Base-by-base conservation (phyloP, 2,113 vertebrate species). In the Lophotis ruficrista region DNA sequence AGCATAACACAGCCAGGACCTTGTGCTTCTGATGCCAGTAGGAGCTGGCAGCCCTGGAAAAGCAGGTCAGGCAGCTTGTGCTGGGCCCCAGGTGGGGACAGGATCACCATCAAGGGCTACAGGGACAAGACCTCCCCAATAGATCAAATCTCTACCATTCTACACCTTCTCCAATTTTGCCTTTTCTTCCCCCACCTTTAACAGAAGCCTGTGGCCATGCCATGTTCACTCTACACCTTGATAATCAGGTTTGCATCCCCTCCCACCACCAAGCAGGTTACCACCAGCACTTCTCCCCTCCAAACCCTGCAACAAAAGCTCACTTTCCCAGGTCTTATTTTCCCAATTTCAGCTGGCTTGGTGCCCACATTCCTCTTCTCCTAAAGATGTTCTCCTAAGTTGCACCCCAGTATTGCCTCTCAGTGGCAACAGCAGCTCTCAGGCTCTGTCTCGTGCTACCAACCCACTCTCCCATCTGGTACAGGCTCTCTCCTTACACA, bases 231-330 rank as follows among this genome's bases (percentile, higher is more conserved):
- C 17, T 33, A 2, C 4, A 3, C 16, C 19, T 66, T 5, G 0
- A 18, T 21, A 22, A 28, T 6, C 23, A 31, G 43, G 14, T 9
- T 11, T 24, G 3, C 9, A 8, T 18, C 5, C 14, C 6, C 43
- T 51, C 5, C 18, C 23, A 21, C 28, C 25, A 6, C 27, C 48
- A 50, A 12, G 50, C 37, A 53, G 38, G 25, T 38, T 30, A 20
- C 8, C 18, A 37, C 10, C 23, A 48, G 13, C 50, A 48, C 21
- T 23, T 22, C 3, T 27, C 17, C 56, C 41, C 17, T 33, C 0
- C 4, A 2, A 14, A 9, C 8, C 7, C 1, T 8, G 1, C 14
- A 35, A 13, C 20, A 23, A 38, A 18, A 65, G 6, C 24, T 53
- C 9, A 7, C 2, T 43, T 51, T 31, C 25, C 9, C 12, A 10